These are phyloP conservation scores for Drosophila azteca DNA, from an alignment of 1,140 invertebrate species.

Conservation along the genomic window DNA sequence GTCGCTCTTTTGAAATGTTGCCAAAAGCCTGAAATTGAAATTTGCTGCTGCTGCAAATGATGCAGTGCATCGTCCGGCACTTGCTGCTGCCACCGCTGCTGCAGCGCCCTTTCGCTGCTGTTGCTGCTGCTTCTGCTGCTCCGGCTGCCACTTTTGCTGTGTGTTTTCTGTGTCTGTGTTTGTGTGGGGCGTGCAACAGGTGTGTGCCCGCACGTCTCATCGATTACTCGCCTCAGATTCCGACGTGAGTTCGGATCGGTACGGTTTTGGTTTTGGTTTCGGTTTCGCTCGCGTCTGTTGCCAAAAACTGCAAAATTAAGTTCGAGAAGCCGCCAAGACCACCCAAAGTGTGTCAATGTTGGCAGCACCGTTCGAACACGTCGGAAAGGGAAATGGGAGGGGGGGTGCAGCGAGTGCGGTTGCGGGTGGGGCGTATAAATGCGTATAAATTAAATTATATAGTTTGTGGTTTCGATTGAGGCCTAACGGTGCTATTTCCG, in stretches of 20 bases:
- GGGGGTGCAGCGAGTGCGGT: neutral
- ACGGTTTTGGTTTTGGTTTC: slow-evolving; percentile 27
- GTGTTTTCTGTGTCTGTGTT: neutral
- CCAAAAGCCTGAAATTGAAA: slow-evolving; percentile 79
- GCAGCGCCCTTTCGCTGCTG: slow-evolving; percentile 69
- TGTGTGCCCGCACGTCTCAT: slow-evolving; percentile 66
- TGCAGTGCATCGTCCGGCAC: slow-evolving; percentile 62
- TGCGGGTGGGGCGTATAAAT: slow-evolving; percentile 27
- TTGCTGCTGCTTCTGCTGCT: neutral
- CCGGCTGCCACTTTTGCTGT: neutral
- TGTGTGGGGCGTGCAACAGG: too few species aligned
- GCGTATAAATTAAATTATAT: slow-evolving; percentile 51
- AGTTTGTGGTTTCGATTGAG: slow-evolving; percentile 43
- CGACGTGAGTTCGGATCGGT: slow-evolving; percentile 41
- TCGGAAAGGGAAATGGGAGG: too few species aligned
- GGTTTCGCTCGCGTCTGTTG: slow-evolving; percentile 43
- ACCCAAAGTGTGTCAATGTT: slow-evolving; percentile 81
- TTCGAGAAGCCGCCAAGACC: slow-evolving; percentile 60
- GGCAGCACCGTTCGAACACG: slow-evolving; percentile 33
- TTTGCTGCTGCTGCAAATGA: slow-evolving; percentile 60
- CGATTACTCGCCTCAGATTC: slow-evolving; percentile 60
- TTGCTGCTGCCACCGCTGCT: slow-evolving; percentile 18
- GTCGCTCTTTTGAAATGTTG: slow-evolving; percentile 67
- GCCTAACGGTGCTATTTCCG: slow-evolving; percentile 51
- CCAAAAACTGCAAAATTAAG: slow-evolving; percentile 52